A percentile compares a stretch with the other conserved stretches of the same genome.
These are phyloP conservation scores for Nibea albiflora DNA, from an alignment of 2,113 vertebrate genomes.

Conservation along the genomic window DNA sequence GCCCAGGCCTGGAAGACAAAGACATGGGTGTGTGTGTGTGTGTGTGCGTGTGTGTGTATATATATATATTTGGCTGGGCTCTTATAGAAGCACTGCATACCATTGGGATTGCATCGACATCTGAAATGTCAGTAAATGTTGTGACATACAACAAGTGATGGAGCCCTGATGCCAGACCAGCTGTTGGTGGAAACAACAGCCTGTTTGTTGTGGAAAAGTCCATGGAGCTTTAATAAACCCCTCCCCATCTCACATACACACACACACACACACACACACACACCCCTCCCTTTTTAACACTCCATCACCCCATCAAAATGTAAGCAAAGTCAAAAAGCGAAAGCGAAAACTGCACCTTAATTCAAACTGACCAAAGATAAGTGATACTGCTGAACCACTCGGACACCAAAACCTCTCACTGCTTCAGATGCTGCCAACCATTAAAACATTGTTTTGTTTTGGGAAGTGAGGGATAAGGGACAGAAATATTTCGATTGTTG, in stretches of 20 bases:
- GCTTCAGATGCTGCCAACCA: conserved; percentile 64
- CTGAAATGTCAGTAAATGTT: conserved; percentile 40
- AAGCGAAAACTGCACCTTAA: conserved; percentile 76
- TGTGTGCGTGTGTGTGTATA: background rate
- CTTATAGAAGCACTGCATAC: conserved; percentile 48
- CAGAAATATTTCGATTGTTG: conserved; percentile 25
- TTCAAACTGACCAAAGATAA: conserved; percentile 77
- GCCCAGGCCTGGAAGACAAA: conserved; percentile 51
- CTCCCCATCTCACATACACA: no score
- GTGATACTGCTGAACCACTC: conserved; percentile 49
- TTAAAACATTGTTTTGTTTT: conserved; percentile 10
- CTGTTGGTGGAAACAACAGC: conserved; percentile 32
- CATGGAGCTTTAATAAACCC: conserved; percentile 49
- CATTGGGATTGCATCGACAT: conserved; percentile 24
- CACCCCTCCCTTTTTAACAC: background rate
- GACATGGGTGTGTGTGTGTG: conserved; percentile 21
- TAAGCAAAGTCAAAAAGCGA: conserved; percentile 31
- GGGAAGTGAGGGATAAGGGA: conserved; percentile 13
- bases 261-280: background rate
- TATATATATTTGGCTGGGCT: conserved; percentile 2
- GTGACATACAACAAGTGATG: background rate
- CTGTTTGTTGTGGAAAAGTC: conserved; percentile 38
- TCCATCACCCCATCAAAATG: conserved; percentile 25
- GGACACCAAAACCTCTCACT: conserved; percentile 49
- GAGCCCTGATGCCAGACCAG: conserved; percentile 31